Evolutionary conservation across 2,888 invertebrate genomes (phyloP), one percentile per base, ranked within the genome.

Genomic region (Palloptera scutellata): DNA sequence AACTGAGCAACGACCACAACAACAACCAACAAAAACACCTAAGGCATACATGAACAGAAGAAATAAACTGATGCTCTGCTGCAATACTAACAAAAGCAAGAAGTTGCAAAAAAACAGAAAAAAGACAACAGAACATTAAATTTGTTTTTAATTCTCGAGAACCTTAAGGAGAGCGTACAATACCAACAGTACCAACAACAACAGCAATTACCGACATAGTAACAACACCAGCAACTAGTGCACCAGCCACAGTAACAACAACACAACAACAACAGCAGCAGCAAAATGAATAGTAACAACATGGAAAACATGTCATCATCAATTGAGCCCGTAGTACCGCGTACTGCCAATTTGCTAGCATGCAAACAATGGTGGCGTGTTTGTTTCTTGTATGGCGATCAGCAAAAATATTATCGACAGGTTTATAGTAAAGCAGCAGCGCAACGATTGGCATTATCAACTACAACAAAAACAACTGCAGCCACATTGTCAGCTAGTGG

Each of bases 341-440:
- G 85, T 77, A 85, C 91, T 51, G 91, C 91, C 71, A 92, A 92
- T 85, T 91, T 92, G 81, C 85, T 92, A 72, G 92, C 92, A 90
- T 92, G 92, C 86, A 91, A 91, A 84, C 92, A 93, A 87, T 94
- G 94, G 94, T 94, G 94, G 94, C 92, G 92, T 85, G 93, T 93
- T 70, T 94, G 94, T 81, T 93, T 93, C 90, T 91, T 94, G 88
- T 91, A 93, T 81, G 94, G 93, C 61, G 93, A 93, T 84, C 93
- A 93, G 80, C 92, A 93, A 80, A 93, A 93, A 81, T 92, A 93
- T 86, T 94, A 94, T 87, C 87, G 93, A 78, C 92, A 93, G 81
- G 87, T 93, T 70, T 94, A 94, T 83, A 92, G 91, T 71, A 85
- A 85, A 73, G 85, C 85, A 67, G 85, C 85, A 69, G 85, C 85